A percentile compares a stretch with the other conserved stretches of the same genome.
These are phyloP conservation scores for Eonycteris spelaea DNA, from an alignment of 2,113 vertebrate species.

Conservation along the genomic window DNA sequence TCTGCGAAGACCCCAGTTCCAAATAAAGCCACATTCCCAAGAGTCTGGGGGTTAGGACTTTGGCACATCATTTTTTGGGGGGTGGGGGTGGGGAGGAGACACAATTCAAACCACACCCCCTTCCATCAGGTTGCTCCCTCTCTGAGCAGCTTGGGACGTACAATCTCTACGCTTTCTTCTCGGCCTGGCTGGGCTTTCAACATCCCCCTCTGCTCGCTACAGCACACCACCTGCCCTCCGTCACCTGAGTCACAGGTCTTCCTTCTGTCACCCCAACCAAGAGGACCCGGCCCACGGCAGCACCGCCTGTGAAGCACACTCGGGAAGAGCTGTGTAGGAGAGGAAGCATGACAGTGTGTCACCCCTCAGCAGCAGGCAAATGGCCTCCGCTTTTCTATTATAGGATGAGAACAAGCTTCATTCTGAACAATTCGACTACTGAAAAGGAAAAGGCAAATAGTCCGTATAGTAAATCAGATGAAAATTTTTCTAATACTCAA, in stretches of 20 bases:
- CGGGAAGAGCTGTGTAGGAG: neutral
- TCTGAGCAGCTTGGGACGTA: neutral
- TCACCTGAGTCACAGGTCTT: neutral
- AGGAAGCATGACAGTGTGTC: neutral
- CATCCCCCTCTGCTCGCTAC: neutral
- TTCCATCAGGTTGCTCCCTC: neutral
- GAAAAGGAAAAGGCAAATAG: neutral
- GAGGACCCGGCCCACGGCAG: neutral
- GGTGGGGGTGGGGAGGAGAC: fast-evolving
- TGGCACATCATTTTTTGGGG: too few relatives aligned
- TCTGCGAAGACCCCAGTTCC: neutral
- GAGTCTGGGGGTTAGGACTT: neutral
- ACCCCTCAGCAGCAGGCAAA: neutral
- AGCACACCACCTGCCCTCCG: neutral
- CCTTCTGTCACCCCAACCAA: neutral
- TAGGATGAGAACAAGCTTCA: neutral
- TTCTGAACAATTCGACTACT: neutral
- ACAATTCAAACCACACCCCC: neutral
- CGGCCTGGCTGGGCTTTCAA: neutral
- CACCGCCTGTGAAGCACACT: neutral
- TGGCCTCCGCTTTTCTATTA: neutral
- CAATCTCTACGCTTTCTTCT: neutral
- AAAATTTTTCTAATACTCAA: neutral
- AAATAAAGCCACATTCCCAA: neutral
- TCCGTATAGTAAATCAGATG: neutral